A percentile compares a stretch with the other conserved stretches of the same genome.
Evolutionary conservation across 2,888 invertebrate species (phyloP).

Genomic region (Plebejus melissa): DNA sequence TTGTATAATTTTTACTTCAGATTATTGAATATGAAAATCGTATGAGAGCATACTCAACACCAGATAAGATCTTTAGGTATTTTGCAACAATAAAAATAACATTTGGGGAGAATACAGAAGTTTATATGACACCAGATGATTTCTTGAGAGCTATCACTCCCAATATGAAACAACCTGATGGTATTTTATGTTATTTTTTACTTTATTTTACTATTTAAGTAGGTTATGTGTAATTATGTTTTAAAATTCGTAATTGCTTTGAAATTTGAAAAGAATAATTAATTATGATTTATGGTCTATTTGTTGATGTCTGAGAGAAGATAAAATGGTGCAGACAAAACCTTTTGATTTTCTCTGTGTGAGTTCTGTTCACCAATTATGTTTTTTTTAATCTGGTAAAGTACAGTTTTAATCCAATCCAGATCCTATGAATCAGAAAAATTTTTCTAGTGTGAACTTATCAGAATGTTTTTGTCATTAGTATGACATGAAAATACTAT

Average conservation of each 20-base stretch:
- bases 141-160: conserved; percentile 97
- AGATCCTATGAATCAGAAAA: background rate
- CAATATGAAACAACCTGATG: conserved; percentile 97
- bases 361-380: too few relatives aligned
- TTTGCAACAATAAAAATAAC: conserved; percentile 96
- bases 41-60: conserved; percentile 96
- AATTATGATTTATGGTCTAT: too few relatives aligned
- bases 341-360: too few relatives aligned
- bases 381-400: too few relatives aligned
- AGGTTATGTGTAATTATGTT: background rate
- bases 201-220: background rate
- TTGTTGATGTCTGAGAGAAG: too few relatives aligned
- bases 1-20: conserved; percentile 63
- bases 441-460: background rate
- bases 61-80: conserved; percentile 99
- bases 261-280: background rate
- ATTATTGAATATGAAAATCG: conserved; percentile 99
- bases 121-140: conserved; percentile 98
- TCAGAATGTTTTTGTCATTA: background rate
- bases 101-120: conserved; percentile 82
- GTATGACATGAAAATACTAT: background rate
- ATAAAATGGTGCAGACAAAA: too few relatives aligned
- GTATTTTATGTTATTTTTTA: conserved; percentile 72
- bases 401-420: too few relatives aligned
- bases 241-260: background rate